Base-by-base conservation (phyloP, 2,888 invertebrate genomes). In the Molorchus minor region DNA sequence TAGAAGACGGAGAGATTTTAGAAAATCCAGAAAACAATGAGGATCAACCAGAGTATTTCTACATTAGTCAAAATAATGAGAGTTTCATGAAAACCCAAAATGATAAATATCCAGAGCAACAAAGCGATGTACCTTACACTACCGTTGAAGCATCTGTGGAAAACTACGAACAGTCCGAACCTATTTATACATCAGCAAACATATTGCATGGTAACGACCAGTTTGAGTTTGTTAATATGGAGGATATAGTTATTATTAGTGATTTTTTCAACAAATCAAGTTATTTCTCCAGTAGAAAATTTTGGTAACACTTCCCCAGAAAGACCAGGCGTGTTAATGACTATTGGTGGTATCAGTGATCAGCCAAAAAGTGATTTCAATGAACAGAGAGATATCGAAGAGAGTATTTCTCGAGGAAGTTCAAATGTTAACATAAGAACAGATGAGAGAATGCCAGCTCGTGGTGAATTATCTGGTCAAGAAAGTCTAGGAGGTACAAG, bases 391-490 rank as follows among this genome's bases (percentile, higher is more conserved):
- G 83, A 84, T 69, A 77, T 73, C 12, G 78, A 77, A 46, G 78
- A 77, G 61, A 77, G 75, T 52, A 66, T 76, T 61, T 78, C 78
- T 4, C 79, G 80, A 2, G 82, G 82, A 56, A 84, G 85, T 69
- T 81, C 92, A 43, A 90, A 93, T 77, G 81, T 92, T 43, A 90
- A 92, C 75, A 93, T 94, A 72, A 86, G 91, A 69, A 88, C 93
- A 0, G 93, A 94, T 74, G 94, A 94, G 79, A 87, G 89, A 66
- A 93, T 94, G 92, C 93, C 94, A 30, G 89, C 93, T 0, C 86
- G 92, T 62, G 93, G 93, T 0, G 94, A 94, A 80, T 84, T 94
- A 36, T 93, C 92, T 10, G 93, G 92, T 12, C 93, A 93, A 77
- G 94, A 93, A 77, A 92, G 92, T 80, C 89, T 92, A 74, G 92